Conservation (phyloP, 2,797 vertebrate species). For the Percopsis omiscomaycus region DNA sequence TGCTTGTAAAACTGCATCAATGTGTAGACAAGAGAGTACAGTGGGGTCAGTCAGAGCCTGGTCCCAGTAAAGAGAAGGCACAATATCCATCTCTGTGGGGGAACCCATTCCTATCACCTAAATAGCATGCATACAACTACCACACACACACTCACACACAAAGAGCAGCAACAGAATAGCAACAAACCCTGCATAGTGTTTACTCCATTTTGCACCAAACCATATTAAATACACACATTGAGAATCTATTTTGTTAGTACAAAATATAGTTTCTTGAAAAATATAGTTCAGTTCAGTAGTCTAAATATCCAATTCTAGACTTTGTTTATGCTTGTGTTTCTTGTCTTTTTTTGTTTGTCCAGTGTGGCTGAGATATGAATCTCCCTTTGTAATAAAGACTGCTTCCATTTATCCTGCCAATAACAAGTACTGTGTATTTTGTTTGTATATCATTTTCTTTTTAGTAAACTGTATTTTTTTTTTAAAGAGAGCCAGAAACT, state of each 20-base stretch:
- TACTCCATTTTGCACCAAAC: neutral
- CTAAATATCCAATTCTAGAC: too few species aligned
- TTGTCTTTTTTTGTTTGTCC: too few species aligned
- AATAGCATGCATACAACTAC: slow-evolving; percentile 28
- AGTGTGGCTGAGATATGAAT: too few species aligned
- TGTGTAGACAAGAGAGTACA: slow-evolving; percentile 27
- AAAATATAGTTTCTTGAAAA: neutral
- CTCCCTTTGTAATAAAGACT: too few species aligned
- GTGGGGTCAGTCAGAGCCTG: slow-evolving; percentile 25
- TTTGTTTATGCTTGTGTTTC: too few species aligned
- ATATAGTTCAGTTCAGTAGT: too few species aligned
- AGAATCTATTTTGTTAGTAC: neutral
- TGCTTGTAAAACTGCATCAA: slow-evolving; percentile 7
- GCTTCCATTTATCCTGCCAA: too few species aligned
- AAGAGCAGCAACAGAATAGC: neutral
- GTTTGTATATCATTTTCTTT: too few species aligned
- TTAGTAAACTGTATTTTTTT: too few species aligned
- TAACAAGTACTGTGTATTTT: too few species aligned
- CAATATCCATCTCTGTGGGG: slow-evolving; percentile 35
- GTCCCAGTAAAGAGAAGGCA: slow-evolving; percentile 22
- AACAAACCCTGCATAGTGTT: neutral
- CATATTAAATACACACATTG: neutral
- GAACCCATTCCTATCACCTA: slow-evolving; percentile 12
- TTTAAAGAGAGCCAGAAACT: too few species aligned
- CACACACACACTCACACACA: neutral